Conservation (phyloP, 2,113 vertebrate species). For the Taurulus bubalis region DNA sequence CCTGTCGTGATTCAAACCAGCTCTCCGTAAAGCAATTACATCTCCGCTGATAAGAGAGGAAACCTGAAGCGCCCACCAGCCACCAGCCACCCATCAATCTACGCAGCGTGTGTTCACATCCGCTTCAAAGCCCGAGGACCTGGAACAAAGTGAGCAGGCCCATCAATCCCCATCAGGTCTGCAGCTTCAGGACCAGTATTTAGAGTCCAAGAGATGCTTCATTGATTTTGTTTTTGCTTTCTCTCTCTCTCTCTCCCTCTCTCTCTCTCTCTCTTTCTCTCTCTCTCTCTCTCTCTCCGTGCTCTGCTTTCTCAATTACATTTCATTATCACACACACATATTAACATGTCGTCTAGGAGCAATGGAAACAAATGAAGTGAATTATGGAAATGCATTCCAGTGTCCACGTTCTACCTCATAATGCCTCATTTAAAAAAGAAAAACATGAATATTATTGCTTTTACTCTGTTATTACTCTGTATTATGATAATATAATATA, state of each 20-base stretch:
- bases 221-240: constrained; percentile 41
- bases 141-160: constrained; percentile 52
- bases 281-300: constrained; percentile 4
- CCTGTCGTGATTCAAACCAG: constrained; percentile 72
- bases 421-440: not conserved
- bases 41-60: constrained; percentile 72
- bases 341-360: not conserved
- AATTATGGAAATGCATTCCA: constrained; percentile 5
- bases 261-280: constrained; percentile 16
- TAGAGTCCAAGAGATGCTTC: constrained; percentile 42
- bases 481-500: not conserved
- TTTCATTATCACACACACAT: constrained; percentile 26
- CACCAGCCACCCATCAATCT: constrained; percentile 63
- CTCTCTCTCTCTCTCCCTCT: constrained; percentile 14
- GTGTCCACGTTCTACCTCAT: not conserved
- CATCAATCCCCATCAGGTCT: constrained; percentile 45
- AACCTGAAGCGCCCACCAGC: constrained; percentile 54
- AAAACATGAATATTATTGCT: not conserved
- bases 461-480: not conserved
- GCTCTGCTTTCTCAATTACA: constrained; percentile 16
- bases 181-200: constrained; percentile 34
- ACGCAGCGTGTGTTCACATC: constrained; percentile 49
- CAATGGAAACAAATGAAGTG: constrained; percentile 7
- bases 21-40: constrained; percentile 78
- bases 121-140: constrained; percentile 57